phyloP scores from a whole-genome alignment of 2,113 vertebrate genomes.

The Bos indicus region DNA sequence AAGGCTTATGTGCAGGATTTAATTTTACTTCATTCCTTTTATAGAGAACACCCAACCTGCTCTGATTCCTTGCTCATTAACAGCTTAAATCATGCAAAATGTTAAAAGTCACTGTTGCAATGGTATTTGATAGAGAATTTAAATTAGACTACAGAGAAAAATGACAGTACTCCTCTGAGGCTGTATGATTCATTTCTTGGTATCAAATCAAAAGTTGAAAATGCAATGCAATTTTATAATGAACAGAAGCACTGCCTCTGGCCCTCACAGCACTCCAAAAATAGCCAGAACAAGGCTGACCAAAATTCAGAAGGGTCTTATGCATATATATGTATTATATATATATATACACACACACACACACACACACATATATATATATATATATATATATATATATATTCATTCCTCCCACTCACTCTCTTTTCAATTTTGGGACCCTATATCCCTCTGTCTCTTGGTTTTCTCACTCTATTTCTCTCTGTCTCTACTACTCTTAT shows the following conservation, averaged over 20 bases:
- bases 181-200: conserved; percentile 52
- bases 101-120: conserved; percentile 43
- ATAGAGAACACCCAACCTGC: neutral
- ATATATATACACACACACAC: neutral
- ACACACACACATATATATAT: rapidly evolving
- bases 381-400: rapidly evolving
- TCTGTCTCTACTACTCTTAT: neutral
- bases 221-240: conserved; percentile 48
- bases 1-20: neutral
- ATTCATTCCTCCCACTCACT: neutral
- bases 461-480: neutral
- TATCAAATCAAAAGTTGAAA: conserved; percentile 46
- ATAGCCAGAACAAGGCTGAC: conserved; percentile 12
- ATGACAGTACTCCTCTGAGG: conserved; percentile 9
- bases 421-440: neutral
- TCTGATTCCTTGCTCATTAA: conserved; percentile 53
- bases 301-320: neutral
- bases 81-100: conserved; percentile 58
- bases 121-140: conserved; percentile 66
- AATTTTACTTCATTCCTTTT: conserved; percentile 28
- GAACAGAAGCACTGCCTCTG: neutral
- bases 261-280: neutral
- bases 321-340: neutral
- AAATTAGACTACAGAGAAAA: conserved; percentile 60
- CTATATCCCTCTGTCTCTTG: neutral